Base-by-base conservation (phyloP, 2,797 vertebrate species). In the Sebastes cheni region DNA sequence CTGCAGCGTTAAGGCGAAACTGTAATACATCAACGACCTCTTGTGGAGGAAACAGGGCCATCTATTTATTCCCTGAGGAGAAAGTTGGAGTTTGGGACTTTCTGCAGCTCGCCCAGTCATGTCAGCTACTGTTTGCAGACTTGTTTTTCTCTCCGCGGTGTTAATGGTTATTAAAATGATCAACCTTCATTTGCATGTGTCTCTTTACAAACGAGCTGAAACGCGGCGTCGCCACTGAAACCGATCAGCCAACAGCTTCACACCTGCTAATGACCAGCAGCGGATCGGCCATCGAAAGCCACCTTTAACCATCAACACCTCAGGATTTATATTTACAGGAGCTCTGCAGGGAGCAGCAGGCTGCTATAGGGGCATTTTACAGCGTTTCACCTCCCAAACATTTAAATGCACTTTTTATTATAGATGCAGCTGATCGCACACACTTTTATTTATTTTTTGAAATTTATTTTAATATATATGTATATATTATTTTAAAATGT, bases 11-110 rank as follows among this genome's bases (percentile, higher is more conserved):
- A 36, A 18, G 16, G 61, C 23, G 67, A 87, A 93, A 91, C 69
- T 89, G 58, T 94, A 93, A 92, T 94, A 89, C 91, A 93, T 94
- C 86, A 91, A 93, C 95, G 95, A 95, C 95, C 95, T 95, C 95
- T 96, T 92, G 95, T 95, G 95, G 94, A 91, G 78, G 88, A 74
- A 89, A 80, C 60, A 14, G 2, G 87, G 75, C 71, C 18, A 86
- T 80, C 67, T 86, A 82, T 25, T 1, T 3, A 8, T 13, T 74
- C 79, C 58, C 82, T 4, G 59, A 60, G 74, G 79, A 56, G 18
- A 67, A 83, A 84, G 64, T 73, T 71, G 39, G 42, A 36, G 30
- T 80, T 64, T 50, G 67, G 68, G 60, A 60, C 70, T 66, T 29
- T 3, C 16, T 46, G 27, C 30, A n/a, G 34, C 79, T 60, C 34